Evolutionary conservation across 2,888 invertebrate genomes (phyloP).

Genomic region (Drosophila anomalata): DNA sequence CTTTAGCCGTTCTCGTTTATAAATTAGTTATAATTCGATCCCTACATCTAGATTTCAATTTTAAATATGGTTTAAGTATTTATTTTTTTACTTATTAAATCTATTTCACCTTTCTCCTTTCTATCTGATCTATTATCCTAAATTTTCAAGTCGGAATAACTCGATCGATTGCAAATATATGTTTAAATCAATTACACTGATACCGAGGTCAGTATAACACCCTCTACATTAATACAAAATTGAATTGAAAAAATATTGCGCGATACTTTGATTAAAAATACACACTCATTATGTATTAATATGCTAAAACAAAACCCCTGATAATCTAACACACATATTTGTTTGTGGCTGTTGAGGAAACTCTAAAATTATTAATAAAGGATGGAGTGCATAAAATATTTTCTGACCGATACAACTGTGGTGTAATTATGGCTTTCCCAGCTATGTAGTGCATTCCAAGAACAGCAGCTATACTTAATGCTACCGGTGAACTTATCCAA

Average conservation of each 20-base stretch:
- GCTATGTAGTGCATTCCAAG: conserved; percentile 18
- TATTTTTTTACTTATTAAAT: conserved; percentile 66
- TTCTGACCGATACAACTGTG: neutral
- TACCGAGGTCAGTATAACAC: neutral
- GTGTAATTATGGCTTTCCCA: conserved; percentile 8
- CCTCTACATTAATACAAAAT: neutral
- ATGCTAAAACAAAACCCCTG: neutral
- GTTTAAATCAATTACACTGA: conserved; percentile 19
- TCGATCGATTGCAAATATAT: conserved; percentile 33
- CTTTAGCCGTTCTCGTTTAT: conserved; percentile 7
- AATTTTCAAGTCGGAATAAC: conserved; percentile 23
- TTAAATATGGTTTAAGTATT: conserved; percentile 58
- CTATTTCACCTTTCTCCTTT: conserved; percentile 78
- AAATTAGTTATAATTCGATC: conserved; percentile 45
- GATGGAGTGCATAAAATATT: neutral
- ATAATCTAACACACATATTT: conserved; percentile 16
- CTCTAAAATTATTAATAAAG: neutral
- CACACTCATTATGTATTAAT: neutral
- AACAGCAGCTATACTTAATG: conserved; percentile 9
- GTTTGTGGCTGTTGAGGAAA: no score
- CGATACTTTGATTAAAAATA: conserved; percentile 9
- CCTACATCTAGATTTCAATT: conserved; percentile 56
- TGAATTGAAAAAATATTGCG: conserved; percentile 8
- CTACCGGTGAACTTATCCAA: conserved; percentile 22
- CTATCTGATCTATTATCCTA: conserved; percentile 54